These are phyloP conservation scores for Drosophila aff. DNA, from an alignment of 1,140 invertebrate species.

Conservation along the genomic window DNA sequence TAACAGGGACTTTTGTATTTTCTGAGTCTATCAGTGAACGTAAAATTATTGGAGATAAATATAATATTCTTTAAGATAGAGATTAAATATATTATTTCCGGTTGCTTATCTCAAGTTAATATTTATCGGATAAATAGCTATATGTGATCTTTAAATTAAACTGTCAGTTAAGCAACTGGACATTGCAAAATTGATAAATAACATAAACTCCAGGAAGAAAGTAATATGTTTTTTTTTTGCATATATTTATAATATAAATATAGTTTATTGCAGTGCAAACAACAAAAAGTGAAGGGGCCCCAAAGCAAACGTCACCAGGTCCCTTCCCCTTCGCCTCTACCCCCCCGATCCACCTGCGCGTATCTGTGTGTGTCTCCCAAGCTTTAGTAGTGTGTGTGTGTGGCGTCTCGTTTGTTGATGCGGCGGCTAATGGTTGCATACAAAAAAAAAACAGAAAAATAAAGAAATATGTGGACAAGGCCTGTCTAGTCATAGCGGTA, in stretches of 20 bases:
- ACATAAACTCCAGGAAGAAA: no score
- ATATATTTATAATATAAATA: neutral
- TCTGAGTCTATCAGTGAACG: neutral
- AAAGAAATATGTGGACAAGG: conserved; percentile 38
- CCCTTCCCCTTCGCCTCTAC: conserved; percentile 38
- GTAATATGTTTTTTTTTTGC: neutral
- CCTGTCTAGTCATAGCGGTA: conserved; percentile 77
- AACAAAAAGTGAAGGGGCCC: conserved; percentile 78
- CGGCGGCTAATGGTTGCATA: conserved; percentile 64
- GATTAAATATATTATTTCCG: neutral
- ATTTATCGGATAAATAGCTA: neutral
- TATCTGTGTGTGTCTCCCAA: conserved; percentile 41
- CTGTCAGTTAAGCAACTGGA: neutral
- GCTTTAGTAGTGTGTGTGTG: conserved; percentile 42
- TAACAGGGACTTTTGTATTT: no score
- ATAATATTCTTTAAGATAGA: no score
- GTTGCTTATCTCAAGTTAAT: neutral
- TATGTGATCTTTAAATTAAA: neutral
- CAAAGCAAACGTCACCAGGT: conserved; percentile 60
- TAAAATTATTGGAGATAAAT: neutral
- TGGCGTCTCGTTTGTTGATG: conserved; percentile 61
- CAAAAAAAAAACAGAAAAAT: conserved; percentile 23
- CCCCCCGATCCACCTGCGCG: conserved; percentile 25
- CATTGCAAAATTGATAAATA: neutral
- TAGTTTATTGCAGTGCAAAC: conserved; percentile 21